phyloP scores from a whole-genome alignment of 2,113 vertebrate genomes.

The Hipposideros armiger region DNA sequence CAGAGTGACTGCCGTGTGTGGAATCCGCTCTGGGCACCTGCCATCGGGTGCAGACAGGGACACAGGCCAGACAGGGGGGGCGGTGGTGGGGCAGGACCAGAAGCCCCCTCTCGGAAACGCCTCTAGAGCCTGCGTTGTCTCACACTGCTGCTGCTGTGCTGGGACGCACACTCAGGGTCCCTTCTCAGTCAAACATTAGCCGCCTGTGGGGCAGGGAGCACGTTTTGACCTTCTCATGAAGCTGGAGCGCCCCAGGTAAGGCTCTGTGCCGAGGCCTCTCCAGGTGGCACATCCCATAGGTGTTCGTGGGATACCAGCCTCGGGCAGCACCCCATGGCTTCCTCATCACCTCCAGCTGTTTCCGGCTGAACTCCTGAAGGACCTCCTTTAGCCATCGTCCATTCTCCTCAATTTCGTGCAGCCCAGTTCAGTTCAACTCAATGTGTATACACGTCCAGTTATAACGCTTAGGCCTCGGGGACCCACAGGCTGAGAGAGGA shows the following conservation, averaged over 20 bases:
- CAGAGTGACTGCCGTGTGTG: rapidly evolving
- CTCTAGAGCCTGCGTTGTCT: rapidly evolving
- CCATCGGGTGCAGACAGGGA: rapidly evolving
- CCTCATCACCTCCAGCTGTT: rapidly evolving
- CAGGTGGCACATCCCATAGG: rapidly evolving
- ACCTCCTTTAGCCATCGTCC: rapidly evolving
- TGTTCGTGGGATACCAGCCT: rapidly evolving
- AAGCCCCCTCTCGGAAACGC: rapidly evolving
- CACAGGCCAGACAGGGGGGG: neutral
- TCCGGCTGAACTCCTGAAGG: rapidly evolving
- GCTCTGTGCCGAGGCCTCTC: rapidly evolving
- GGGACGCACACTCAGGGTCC: neutral
- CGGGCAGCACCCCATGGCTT: rapidly evolving
- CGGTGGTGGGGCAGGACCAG: neutral
- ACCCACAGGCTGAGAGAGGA: rapidly evolving
- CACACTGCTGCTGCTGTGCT: rapidly evolving
- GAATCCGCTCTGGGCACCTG: rapidly evolving
- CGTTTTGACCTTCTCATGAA: neutral
- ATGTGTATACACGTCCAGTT: rapidly evolving
- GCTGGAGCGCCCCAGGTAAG: neutral
- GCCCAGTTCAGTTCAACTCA: neutral
- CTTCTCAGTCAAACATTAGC: neutral
- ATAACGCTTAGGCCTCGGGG: neutral
- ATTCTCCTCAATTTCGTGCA: rapidly evolving
- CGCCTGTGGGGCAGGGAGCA: rapidly evolving